A percentile compares a stretch with the other conserved stretches of the same genome.
These are phyloP conservation scores for Castor canadensis DNA, from an alignment of 2,113 vertebrate species.

Conservation along the genomic window DNA sequence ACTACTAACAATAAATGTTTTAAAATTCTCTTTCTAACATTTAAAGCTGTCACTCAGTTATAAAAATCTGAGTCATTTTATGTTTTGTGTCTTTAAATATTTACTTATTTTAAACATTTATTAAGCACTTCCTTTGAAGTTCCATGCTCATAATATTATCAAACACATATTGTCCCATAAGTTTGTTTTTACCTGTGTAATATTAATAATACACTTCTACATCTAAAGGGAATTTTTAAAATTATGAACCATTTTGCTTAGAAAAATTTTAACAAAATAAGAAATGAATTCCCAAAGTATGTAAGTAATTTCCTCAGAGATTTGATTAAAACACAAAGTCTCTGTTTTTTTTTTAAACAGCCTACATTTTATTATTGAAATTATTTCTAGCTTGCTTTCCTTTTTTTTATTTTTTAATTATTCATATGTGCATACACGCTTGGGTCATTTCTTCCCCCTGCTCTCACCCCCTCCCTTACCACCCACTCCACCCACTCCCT, in stretches of 20 bases:
- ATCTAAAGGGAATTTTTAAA: background rate
- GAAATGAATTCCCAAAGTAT: background rate
- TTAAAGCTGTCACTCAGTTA: background rate
- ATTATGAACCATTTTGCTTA: background rate
- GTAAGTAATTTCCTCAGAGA: background rate
- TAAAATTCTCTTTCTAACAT: background rate
- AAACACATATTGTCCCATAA: background rate
- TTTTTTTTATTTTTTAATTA: no score
- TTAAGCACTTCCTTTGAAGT: background rate
- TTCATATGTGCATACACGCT: no score
- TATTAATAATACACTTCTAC: background rate
- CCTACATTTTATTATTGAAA: no score
- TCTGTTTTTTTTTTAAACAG: no score
- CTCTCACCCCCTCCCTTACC: no score
- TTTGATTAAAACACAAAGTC: background rate
- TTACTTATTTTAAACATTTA: background rate
- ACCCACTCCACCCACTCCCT: no score
- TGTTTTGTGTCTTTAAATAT: background rate
- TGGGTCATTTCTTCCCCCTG: no score
- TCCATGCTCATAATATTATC: background rate
- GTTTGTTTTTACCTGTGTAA: background rate
- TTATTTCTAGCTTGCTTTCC: no score
- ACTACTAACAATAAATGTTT: background rate
- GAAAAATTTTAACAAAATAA: background rate
- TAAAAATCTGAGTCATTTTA: background rate